Base-by-base conservation (phyloP, 2,797 vertebrate genomes). In the Petrocephalus schoutedeni region DNA sequence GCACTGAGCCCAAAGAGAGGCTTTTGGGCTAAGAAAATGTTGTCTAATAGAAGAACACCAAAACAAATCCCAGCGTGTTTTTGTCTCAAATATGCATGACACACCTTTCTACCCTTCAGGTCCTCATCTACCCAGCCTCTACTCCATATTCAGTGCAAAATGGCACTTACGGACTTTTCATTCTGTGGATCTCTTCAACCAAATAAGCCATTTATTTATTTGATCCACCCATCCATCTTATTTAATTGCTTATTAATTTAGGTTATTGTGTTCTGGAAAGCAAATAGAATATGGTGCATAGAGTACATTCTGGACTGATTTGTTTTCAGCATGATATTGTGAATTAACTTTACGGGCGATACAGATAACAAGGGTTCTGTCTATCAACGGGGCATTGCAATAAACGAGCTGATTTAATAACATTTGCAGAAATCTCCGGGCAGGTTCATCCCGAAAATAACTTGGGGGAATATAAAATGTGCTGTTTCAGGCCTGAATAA, bases 381-480 rank as follows among this genome's bases (percentile, higher is more conserved):
- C 28, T 16, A 77, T 45, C 71, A 77, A 45, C 16, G 6, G 41
- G 16, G 71, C 36, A 19, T 77, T 19, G 9, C 77, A 45, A 49
- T 83, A 82, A 58, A 67, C 67, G 80, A 87, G 51, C 61, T 64
- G 61, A 67, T 67, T 67, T 67, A 88, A 67, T 88, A 28, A 67
- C 21, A 51, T 84, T 84, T 9, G 2, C 53, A n/a, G 2, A 88
- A 59, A 23, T 49, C 77, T 32, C 32, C 2, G 19, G 59, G 12
- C n/a, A 21, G 74, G 21, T n/a, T 45, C 49, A 71, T 77, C 32
- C 21, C 41, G 8, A 80, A 32, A 64, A 80, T 88, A 53, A 77
- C 84, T 86, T 51, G 41, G 28, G 53, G 53, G 53, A 77, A 1
- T 54, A 59, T 58, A 51, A 80, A 83, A 45, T 9, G 21, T 53